Base-by-base conservation (phyloP, 1,140 invertebrate genomes). In the Fopius arisanus region DNA sequence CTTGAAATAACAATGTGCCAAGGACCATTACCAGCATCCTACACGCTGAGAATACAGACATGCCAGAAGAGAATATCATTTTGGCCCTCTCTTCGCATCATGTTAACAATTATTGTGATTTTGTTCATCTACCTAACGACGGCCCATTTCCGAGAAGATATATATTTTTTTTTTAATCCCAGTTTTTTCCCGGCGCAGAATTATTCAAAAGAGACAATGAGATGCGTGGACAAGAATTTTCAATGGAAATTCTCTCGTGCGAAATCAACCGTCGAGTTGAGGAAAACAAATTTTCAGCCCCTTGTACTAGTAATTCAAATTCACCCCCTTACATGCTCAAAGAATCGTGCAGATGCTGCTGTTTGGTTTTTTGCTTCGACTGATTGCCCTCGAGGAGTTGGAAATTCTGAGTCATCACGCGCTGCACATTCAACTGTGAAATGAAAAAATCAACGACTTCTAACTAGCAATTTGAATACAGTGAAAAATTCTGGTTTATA, bases 1-100 rank as follows among this genome's bases (percentile, higher is more conserved):
- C 76, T 78, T 78, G 73, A 78, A 79, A 83, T 81, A 81, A 82
- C 80, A 82, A 80, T 79, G 76, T 78, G 67, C 67, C 67, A 41
- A 31, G 63, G 51, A 75, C 73, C 78, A 70, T 70, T 70, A 70
- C 28, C 62, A 65, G 29, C 29, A 33, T 65, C 29, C 26, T 31
- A 65, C 29, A 65, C 62, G 33, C 54, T 62, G 26, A 1, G 62
- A 12, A 31, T 65, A n/a, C 62, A 65, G n/a, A 65, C 26, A 33
- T 65, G 14, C 5, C 16, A n/a, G n/a, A 65, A 7, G 12, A 31
- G 28, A 65, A 65, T 65, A 31, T 65, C 28, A 33, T 65, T 65
- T 65, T 16, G 26, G 26, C 14, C 1, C 29, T 33, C 29, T 65
- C 54, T 33, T 65, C 14, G 1, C 14, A 19, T 19, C n/a, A 33